Percentiles rank a stretch among this genome's conserved stretches.
These are phyloP conservation scores for Lagria hirta DNA, from an alignment of 2,888 invertebrate genomes.

Conservation along the genomic window DNA sequence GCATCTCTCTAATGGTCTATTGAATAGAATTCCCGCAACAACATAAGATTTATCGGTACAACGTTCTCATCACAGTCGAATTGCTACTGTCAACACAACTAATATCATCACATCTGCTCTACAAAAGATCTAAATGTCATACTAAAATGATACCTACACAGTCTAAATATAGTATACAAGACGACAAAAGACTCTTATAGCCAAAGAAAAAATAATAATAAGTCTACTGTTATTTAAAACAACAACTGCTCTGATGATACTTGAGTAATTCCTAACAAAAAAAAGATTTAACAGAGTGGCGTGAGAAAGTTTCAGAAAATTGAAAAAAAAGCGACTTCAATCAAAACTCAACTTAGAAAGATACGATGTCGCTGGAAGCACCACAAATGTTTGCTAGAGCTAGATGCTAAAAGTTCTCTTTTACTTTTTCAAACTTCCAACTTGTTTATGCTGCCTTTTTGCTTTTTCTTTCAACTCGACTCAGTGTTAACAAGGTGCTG, in stretches of 20 bases:
- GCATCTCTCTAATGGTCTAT: constrained; percentile 26
- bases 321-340: constrained; percentile 9
- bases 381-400: constrained; percentile 16
- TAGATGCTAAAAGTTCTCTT: too few species aligned
- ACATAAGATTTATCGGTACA: constrained; percentile 24
- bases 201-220: too few species aligned
- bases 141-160: constrained; percentile 11
- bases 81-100: constrained; percentile 27
- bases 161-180: constrained; percentile 17
- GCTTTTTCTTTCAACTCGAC: too few species aligned
- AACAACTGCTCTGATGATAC: neutral
- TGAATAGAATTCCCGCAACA: constrained; percentile 20
- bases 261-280: neutral
- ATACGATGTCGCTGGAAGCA: constrained; percentile 5
- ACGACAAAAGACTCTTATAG: too few species aligned
- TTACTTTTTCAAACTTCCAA: too few species aligned
- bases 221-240: neutral
- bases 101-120: constrained; percentile 22
- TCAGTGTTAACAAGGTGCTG: too few species aligned
- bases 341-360: constrained; percentile 11
- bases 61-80: constrained; percentile 25
- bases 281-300: neutral
- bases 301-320: constrained; percentile 6
- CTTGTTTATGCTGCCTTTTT: too few species aligned
- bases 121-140: constrained; percentile 23